Percentiles rank a stretch among this genome's conserved stretches.
Evolutionary conservation across 1,140 invertebrate genomes (phyloP).

Genomic region (Heliothis virescens): DNA sequence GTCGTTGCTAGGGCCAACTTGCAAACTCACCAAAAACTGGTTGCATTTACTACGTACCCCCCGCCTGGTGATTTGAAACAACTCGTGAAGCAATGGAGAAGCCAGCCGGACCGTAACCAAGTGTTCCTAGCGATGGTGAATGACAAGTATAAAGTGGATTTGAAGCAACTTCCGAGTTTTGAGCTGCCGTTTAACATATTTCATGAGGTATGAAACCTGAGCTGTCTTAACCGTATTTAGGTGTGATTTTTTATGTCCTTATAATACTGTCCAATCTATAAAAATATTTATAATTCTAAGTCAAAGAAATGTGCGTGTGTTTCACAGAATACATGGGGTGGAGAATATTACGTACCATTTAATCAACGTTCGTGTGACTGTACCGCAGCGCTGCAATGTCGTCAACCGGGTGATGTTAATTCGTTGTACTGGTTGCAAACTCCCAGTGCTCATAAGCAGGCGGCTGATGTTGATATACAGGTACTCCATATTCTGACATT

Average conservation of each 20-base stretch:
- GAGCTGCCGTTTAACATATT: constrained; percentile 61
- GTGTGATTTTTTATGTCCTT: too few relatives aligned
- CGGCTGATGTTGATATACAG: neutral
- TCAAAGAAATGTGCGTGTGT: too few relatives aligned
- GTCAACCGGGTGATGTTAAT: neutral
- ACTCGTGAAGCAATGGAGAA: constrained; percentile 47
- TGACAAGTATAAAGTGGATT: constrained; percentile 55
- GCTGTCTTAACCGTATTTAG: too few relatives aligned
- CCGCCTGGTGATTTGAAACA: too few relatives aligned
- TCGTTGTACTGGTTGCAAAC: neutral
- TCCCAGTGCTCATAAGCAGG: neutral
- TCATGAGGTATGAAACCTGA: constrained; percentile 58
- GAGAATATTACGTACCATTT: neutral
- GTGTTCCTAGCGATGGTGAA: constrained; percentile 57
- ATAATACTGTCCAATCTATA: neutral
- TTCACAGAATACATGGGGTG: neutral
- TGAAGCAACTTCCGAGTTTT: constrained; percentile 52
- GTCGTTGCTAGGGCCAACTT: too few relatives aligned
- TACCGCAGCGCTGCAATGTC: neutral
- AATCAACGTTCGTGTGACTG: neutral
- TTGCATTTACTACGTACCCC: too few relatives aligned
- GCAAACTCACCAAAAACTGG: too few relatives aligned
- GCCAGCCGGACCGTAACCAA: constrained; percentile 52
- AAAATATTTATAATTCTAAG: too few relatives aligned
- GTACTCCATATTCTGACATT: too few relatives aligned